Base-by-base conservation (phyloP, 2,113 vertebrate species). In the Pelvicachromis taeniatus region DNA sequence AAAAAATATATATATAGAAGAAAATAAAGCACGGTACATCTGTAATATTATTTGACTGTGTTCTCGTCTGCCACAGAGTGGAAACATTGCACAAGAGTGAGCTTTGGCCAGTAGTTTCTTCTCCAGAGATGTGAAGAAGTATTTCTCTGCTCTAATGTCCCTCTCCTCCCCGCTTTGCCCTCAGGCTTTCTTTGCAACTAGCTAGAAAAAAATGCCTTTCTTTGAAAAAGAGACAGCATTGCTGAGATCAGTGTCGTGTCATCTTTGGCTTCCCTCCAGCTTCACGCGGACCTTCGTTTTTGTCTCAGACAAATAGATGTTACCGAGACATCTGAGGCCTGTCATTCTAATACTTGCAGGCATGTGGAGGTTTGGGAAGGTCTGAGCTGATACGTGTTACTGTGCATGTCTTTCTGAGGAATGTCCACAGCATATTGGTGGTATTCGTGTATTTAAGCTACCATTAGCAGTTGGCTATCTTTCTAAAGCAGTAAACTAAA, bases 231-330 rank as follows among this genome's bases (percentile, higher is more conserved):
- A 89, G 86, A 83, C 90, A 78, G 92, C 90, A 89, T 91, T 85
- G 16, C 59, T 77, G 92, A 92, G 89, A 94, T 94, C 91, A 92
- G 85, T 77, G 85, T 91, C 81, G 45, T 87, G 85, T 93, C 90
- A 84, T 93, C 86, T 90, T 92, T 95, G 94, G 94, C 86, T 53
- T 48, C 40, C 50, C 70, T 94, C 93, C 91, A 92, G 92, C 73
- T 90, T 83, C 23, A 63, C 84, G 89, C 84, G 85, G 79, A 88
- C 81, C 90, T 75, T 92, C 87, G 11, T 91, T 87, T 86, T 68
- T 82, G 91, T 81, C 85, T 90, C 88, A 87, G 88, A 85, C 88
- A 89, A 88, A 89, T 87, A 82, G 87, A 93, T 80, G 89, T 94
- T 91, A 88, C 77, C 38, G 86, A 89, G 84, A 81, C 87, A 82